Base-by-base conservation (phyloP, 2,888 invertebrate species). In the Pollenia amentaria region DNA sequence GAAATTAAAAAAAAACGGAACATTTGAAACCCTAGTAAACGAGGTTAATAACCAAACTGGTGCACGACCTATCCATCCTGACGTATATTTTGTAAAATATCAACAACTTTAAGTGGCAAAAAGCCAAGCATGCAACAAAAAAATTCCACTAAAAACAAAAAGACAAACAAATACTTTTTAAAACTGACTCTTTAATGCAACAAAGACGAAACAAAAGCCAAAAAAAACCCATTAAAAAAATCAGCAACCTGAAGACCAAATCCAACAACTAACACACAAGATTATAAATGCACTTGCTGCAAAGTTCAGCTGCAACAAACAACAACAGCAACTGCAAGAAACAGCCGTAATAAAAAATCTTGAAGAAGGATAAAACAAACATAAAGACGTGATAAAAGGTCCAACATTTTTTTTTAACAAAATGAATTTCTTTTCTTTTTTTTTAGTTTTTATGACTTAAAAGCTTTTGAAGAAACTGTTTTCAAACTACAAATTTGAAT, bases 261-360 rank as follows among this genome's bases (percentile, higher is more conserved):
- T 38, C 42, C 51, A 62, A 42, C 53, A 64, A 76, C 60, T 53
- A 18, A 21, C 53, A 62, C 60, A 60, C 42, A 76, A 67, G 55
- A 18, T 12, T 42, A 64, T 57, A 80, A 81, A 76, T 77, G 77
- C 87, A 84, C 87, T 87, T 87, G 76, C 60, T 67, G 55, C 11
- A 67, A 73, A 80, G 75, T 80, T 84, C 57, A 67, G 69, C 67
- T 65, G 53, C 46, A 60, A 46, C 65, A 67, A 51, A 65, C 60
- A 46, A 69, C 21, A 76, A 46, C 67, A 73, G 40, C 53, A 70
- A 42, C 14, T 14, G 42, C 46, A 42, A 53, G 21, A 57, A 18
- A 51, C 11, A 42, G 29, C 6, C 29, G 3, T 29, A 14, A 70
- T 9, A 12, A 21, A 8, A 44, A 55, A 55, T 2, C 4, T 38